Conservation (phyloP, 1,140 invertebrate species). For the Heliconius melpomene region DNA sequence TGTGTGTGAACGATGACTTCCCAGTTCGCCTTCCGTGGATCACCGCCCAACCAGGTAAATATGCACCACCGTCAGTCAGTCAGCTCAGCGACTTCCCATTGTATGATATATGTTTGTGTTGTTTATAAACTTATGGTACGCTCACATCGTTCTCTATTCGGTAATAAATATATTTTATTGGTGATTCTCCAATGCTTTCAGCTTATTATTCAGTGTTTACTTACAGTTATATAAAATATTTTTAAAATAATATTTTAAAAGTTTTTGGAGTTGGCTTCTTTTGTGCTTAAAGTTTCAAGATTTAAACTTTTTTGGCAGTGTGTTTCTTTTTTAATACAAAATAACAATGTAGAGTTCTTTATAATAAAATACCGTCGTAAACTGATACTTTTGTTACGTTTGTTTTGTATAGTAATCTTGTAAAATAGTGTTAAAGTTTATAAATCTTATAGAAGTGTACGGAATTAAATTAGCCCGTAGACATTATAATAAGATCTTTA, state of each 20-base stretch:
- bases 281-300: conserved; percentile 6
- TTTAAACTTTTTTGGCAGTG: background rate
- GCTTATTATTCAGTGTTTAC: conserved; percentile 17
- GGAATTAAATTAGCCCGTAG: background rate
- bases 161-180: conserved; percentile 18
- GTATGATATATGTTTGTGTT: conserved; percentile 21
- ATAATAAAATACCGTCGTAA: background rate
- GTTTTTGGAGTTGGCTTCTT: background rate
- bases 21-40: conserved; percentile 76
- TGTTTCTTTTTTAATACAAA: background rate
- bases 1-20: conserved; percentile 75
- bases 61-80: background rate
- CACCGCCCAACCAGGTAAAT: conserved; percentile 73
- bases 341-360: background rate
- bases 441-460: background rate
- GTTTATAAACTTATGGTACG: conserved; percentile 26
- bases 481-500: background rate
- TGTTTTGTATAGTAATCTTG: background rate
- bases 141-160: conserved; percentile 27
- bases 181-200: conserved; percentile 21
- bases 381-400: background rate
- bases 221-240: background rate
- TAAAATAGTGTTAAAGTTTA: background rate
- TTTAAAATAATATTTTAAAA: background rate
- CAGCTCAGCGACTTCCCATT: conserved; percentile 4